phyloP scores from a whole-genome alignment of 2,888 invertebrate genomes.

The Cataglyphis rosenhaueri region DNA sequence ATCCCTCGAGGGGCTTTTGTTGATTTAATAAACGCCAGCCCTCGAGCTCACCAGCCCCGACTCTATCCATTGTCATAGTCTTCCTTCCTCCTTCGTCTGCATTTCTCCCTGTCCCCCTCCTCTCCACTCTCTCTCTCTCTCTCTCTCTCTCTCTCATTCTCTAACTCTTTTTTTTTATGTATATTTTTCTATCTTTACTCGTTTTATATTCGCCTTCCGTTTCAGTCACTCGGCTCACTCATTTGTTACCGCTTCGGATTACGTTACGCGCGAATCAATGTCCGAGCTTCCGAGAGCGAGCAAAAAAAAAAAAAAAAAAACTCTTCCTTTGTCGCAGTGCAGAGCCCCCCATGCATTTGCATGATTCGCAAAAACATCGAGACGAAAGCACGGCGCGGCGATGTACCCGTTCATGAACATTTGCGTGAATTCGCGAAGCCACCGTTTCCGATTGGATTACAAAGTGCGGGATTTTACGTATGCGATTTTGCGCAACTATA shows the following conservation, averaged over 20 bases:
- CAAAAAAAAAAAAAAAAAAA: not conserved
- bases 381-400: constrained; percentile 11
- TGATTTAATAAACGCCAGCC: constrained; percentile 81
- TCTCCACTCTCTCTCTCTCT: constrained; percentile 44
- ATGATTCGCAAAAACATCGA: constrained; percentile 37
- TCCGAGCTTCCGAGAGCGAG: not conserved
- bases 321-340: constrained; percentile 32
- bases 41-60: constrained; percentile 67
- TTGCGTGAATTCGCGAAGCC: constrained; percentile 22
- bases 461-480: constrained; percentile 37
- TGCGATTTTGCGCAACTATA: constrained; percentile 35
- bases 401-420: constrained; percentile 17
- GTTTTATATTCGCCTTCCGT: constrained; percentile 18
- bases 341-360: constrained; percentile 21
- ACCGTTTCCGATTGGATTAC: constrained; percentile 35
- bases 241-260: constrained; percentile 42
- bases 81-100: constrained; percentile 28
- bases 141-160: not conserved
- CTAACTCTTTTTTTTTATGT: constrained; percentile 3
- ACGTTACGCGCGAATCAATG: constrained; percentile 48
- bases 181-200: constrained; percentile 26
- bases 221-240: constrained; percentile 25
- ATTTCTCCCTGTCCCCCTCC: not conserved
- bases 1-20: constrained; percentile 75
- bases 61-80: constrained; percentile 69